Evolutionary conservation across 2,888 invertebrate species (phyloP).

Genomic region (Aradus depressus): DNA sequence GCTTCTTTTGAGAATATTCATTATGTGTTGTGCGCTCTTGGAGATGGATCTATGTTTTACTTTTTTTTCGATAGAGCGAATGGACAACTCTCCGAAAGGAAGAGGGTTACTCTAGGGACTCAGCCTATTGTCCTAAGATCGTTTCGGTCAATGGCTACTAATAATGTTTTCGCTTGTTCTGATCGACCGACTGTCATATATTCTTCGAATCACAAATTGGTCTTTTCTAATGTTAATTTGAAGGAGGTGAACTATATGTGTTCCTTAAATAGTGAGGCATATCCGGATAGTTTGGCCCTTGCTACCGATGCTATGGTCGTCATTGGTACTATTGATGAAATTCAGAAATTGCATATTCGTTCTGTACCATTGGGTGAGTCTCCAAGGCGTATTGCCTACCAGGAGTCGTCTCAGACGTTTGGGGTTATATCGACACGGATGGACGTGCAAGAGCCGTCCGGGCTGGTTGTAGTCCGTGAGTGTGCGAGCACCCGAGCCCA

Average conservation of each 20-base stretch:
- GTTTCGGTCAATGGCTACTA: conserved; percentile 80
- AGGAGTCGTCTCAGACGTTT: conserved; percentile 85
- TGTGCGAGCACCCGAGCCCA: conserved; percentile 70
- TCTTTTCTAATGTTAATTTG: conserved; percentile 94
- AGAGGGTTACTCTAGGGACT: conserved; percentile 90
- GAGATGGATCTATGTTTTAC: conserved; percentile 96
- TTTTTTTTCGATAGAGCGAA: conserved; percentile 68
- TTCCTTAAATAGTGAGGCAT: conserved; percentile 87
- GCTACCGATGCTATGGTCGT: conserved; percentile 82
- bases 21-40: conserved; percentile 82
- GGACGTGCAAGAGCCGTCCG: conserved; percentile 72
- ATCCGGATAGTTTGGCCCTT: conserved; percentile 82
- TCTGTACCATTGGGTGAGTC: conserved; percentile 92
- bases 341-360: conserved; percentile 92
- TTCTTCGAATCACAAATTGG: conserved; percentile 95
- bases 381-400: conserved; percentile 87
- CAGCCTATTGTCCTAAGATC: conserved; percentile 89
- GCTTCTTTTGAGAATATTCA: conserved; percentile 86
- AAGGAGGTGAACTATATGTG: conserved; percentile 97
- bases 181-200: conserved; percentile 98
- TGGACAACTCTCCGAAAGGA: conserved; percentile 72
- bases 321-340: conserved; percentile 96
- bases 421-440: conserved; percentile 84
- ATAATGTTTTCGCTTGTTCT: conserved; percentile 97
- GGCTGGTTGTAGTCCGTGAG: conserved; percentile 42